Evolutionary conservation across 2,113 vertebrate genomes (phyloP).

Genomic region (Hypocryptadius cinnamomeus): DNA sequence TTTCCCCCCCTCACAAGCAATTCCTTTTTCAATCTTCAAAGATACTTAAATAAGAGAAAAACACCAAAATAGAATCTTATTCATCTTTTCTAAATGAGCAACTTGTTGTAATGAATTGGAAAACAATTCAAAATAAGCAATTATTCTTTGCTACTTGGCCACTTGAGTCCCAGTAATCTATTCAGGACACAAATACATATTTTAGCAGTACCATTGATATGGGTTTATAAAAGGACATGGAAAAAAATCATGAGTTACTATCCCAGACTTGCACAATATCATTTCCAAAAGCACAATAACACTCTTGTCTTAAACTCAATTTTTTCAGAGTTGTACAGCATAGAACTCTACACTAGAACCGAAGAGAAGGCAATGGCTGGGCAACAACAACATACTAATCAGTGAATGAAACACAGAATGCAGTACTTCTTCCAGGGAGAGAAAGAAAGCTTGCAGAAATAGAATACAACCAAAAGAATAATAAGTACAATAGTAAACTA

Average conservation of each 20-base stretch:
- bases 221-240: neutral
- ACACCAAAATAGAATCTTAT: conserved; percentile 13
- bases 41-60: conserved; percentile 11
- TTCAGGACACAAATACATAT: conserved; percentile 1
- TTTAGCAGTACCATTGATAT: neutral
- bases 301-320: conserved; percentile 8
- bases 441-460: neutral
- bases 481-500: neutral
- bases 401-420: neutral
- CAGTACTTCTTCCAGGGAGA: neutral
- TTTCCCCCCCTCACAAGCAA: neutral
- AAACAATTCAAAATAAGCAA: conserved; percentile 47
- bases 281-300: conserved; percentile 18
- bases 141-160: conserved; percentile 28
- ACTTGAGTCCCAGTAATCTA: neutral
- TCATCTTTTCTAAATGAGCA: conserved; percentile 12
- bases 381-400: neutral
- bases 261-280: neutral
- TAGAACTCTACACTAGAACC: neutral
- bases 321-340: neutral
- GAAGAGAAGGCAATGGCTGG: neutral
- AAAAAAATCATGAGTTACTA: conserved; percentile 8
- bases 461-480: neutral
- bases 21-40: conserved; percentile 29
- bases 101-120: conserved; percentile 7